phyloP scores from a whole-genome alignment of 2,113 vertebrate genomes.

The Oxyruncus cristatus region DNA sequence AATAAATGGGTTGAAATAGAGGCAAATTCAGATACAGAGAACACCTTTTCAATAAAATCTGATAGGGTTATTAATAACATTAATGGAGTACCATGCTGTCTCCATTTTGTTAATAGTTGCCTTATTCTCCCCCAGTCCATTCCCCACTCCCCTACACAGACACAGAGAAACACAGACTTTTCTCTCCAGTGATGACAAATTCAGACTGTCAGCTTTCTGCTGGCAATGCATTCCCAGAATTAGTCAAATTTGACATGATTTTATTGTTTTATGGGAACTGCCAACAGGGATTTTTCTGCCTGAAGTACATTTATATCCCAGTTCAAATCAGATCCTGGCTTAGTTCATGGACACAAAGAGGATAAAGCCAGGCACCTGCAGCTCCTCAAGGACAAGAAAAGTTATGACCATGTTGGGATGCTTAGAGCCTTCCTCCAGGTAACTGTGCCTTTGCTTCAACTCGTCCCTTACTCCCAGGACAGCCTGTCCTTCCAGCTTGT shows the following conservation, averaged over 20 bases:
- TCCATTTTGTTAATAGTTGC: slow-evolving; percentile 64
- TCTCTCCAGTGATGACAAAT: slow-evolving; percentile 57
- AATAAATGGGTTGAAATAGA: slow-evolving; percentile 80
- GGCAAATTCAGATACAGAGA: slow-evolving; percentile 78
- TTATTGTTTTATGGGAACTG: slow-evolving; percentile 69
- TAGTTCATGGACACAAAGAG: slow-evolving; percentile 2
- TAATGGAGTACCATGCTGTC: slow-evolving; percentile 70
- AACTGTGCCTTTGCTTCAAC: not conserved
- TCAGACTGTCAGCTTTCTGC: slow-evolving; percentile 62
- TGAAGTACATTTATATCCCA: slow-evolving; percentile 59
- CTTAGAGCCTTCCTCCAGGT: not conserved
- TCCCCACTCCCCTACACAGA: not conserved
- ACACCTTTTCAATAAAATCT: slow-evolving; percentile 83
- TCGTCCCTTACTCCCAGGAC: not conserved
- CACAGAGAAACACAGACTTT: slow-evolving; percentile 45
- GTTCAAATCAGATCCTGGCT: slow-evolving; percentile 47
- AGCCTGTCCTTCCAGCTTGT: not conserved
- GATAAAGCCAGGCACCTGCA: slow-evolving; percentile 28
- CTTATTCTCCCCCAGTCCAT: slow-evolving; percentile 15
- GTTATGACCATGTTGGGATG: not conserved
- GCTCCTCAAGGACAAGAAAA: slow-evolving; percentile 16
- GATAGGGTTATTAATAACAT: slow-evolving; percentile 83
- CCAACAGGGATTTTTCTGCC: slow-evolving; percentile 68
- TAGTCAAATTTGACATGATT: slow-evolving; percentile 68
- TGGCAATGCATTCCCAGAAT: slow-evolving; percentile 60